Conservation (phyloP, 2,113 vertebrate genomes). For the Rhinichthys klamathensis region DNA sequence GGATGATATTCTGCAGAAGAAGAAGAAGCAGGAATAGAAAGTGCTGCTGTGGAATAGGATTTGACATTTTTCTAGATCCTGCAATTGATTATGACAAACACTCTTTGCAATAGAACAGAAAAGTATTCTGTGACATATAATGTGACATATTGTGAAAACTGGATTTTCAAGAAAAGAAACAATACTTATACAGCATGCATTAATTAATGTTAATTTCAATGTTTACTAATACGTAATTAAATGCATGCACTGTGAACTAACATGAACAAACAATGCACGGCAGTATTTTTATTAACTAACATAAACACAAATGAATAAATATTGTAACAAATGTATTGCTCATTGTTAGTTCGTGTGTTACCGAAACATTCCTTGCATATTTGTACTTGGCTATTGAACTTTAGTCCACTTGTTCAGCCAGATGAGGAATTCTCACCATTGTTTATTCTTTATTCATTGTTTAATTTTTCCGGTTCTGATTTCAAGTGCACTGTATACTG, state of each 20-base stretch:
- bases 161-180: too few relatives aligned
- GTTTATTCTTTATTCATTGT: constrained; percentile 7
- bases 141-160: neutral
- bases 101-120: neutral
- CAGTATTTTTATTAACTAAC: too few relatives aligned
- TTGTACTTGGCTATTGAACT: neutral
- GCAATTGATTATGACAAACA: neutral
- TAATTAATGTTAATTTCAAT: too few relatives aligned
- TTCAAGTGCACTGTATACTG: neutral
- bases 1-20: neutral
- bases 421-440: constrained; percentile 18
- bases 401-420: neutral
- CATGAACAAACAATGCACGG: too few relatives aligned
- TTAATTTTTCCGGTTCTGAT: neutral
- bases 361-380: neutral
- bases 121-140: neutral
- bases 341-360: too few relatives aligned
- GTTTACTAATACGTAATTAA: too few relatives aligned
- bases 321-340: too few relatives aligned
- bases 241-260: too few relatives aligned
- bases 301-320: too few relatives aligned
- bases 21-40: neutral
- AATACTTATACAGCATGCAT: too few relatives aligned
- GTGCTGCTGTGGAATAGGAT: neutral
- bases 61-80: neutral